Base-by-base conservation (phyloP, 2,888 invertebrate genomes). In the Andrena bucephala region DNA sequence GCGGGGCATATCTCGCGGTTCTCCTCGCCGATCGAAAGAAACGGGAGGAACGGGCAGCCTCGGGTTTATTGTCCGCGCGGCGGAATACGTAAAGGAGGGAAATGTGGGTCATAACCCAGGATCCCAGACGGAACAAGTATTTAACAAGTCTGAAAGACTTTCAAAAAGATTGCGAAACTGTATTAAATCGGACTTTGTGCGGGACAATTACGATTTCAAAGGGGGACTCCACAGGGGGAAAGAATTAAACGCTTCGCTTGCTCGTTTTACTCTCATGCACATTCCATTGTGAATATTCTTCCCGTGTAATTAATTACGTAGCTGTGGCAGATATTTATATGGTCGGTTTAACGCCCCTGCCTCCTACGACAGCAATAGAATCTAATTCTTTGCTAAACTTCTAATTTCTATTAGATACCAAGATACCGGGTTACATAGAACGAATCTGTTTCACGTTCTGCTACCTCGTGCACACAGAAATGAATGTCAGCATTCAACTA, bases 121-220 rank as follows among this genome's bases (percentile, higher is more conserved):
- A 13, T 60, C 29, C 2, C 50, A 42, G n/a, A 24, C 33, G 33
- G 59, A 10, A 8, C 31, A 3, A 7, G 10, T 63, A 20, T 20
- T 69, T 57, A 57, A 77, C 69, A 48, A 69, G 59, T 29, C 50
- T 65, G 27, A 36, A 24, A 57, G 57, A 48, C 27, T 52, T 6
- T 57, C 24, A 24, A 5, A 65, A 63, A 24, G n/a, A 70, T 65
- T 24, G n/a, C 8, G 52, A 16, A 68, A 79, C 69, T 50, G 42
- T 3, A 50, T 68, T 65, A 57, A 24, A 69, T n/a, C 36, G 73
- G 36, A 36, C 67, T 77, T 42, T 77, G 33, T 52, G 57, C 2
- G 13, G 42, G 10, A 68, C n/a, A 77, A 52, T 50, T n/a, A 33
- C 7, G 54, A 20, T 20, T 8, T 27, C 7, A 57, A n/a, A 48